These are phyloP conservation scores for Sebastes paucispinis DNA, from an alignment of 2,797 vertebrate species.

Conservation along the genomic window DNA sequence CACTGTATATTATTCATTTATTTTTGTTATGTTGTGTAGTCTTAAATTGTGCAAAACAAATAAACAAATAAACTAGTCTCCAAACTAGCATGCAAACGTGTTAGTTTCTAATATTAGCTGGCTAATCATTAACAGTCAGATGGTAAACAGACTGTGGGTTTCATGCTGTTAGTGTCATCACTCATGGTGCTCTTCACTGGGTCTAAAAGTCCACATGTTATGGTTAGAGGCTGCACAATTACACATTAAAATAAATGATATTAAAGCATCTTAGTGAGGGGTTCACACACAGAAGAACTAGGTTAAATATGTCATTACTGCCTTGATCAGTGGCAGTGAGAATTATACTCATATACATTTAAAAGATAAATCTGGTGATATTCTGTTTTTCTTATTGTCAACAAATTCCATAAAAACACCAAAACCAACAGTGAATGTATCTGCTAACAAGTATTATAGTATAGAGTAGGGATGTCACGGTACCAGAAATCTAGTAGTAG, in stretches of 20 bases:
- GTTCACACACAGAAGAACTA: neutral
- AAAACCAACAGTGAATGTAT: neutral
- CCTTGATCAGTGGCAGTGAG: neutral
- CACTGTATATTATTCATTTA: too few species aligned
- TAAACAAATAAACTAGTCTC: neutral
- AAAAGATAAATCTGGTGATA: too few species aligned
- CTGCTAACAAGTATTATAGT: too few species aligned
- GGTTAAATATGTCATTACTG: neutral
- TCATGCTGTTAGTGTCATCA: neutral
- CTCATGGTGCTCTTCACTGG: too few species aligned
- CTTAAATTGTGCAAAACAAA: too few species aligned
- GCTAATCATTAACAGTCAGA: neutral
- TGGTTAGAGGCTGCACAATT: fast-evolving
- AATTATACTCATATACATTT: neutral
- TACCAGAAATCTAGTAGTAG: too few species aligned
- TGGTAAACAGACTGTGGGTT: neutral
- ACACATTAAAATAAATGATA: neutral
- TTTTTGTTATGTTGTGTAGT: too few species aligned
- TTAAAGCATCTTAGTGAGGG: too few species aligned
- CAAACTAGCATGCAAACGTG: neutral
- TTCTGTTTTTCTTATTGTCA: too few species aligned
- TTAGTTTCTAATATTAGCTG: neutral
- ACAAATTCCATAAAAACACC: neutral
- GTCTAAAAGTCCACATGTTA: fast-evolving
- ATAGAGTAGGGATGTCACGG: too few species aligned